Base-by-base conservation (phyloP, 2,888 invertebrate species). In the Pocota personata region DNA sequence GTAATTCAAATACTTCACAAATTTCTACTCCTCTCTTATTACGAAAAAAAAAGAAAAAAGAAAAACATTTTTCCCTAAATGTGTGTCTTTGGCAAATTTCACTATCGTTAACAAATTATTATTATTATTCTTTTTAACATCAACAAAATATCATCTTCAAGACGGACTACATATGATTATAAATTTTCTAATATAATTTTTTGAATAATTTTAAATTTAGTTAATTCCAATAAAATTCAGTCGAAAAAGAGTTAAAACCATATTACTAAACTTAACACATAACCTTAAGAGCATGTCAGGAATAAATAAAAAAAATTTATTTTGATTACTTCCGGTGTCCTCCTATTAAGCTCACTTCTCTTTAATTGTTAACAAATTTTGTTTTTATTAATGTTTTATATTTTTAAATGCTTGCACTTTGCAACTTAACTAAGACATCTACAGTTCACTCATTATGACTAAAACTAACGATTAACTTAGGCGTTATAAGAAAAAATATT, bases 401-500 rank as follows among this genome's bases (percentile, higher is more conserved):
- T 50, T 46, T 35, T 50, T 37, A 14, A 66, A 55, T 32, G 50
- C 48, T 80, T 48, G 32, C 62, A 43, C 19, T 64, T 72, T 40
- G 67, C 66, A 76, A 84, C 64, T 43, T 71, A 75, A 84, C 71
- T 55, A 67, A 64, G 52, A 67, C 62, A 77, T 66, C 64, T 76
- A 76, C 55, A 58, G 19, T 83, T 79, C 79, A 79, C 73, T 83
- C 79, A 52, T 73, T 37, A 37, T 79, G 60, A 79, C 67, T 73
- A 79, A 83, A 79, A 60, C 67, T 79, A 78, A 57, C 58, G 24
- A 69, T 82, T 76, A 77, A 71, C 66, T 58, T 78, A 77, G 43
- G 40, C 71, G 40, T 48, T 32, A 71, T 60, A 21, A 78, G 19
- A 58, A 66, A 72, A 82, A 72, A 82, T 66, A 64, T 64, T 50